phyloP scores from a whole-genome alignment of 2,888 invertebrate genomes.

The Folsomia manolachei region DNA sequence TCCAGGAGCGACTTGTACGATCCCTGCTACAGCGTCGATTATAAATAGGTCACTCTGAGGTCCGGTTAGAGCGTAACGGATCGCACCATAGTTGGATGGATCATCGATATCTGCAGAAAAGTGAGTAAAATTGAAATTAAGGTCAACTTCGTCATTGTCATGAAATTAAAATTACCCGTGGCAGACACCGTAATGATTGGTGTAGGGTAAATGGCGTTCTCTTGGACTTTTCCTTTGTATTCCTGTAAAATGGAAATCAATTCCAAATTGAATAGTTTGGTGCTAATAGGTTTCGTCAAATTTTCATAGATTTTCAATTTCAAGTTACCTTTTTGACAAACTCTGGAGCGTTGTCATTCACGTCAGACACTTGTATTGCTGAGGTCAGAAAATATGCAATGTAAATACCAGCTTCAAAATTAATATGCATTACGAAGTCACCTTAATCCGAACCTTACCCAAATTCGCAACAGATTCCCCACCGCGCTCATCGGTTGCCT shows the following conservation, averaged over 20 bases:
- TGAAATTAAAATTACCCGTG: constrained; percentile 66
- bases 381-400: too few relatives aligned
- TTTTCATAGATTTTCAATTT: too few relatives aligned
- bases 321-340: too few relatives aligned
- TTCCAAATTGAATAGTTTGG: constrained; percentile 52
- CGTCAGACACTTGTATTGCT: constrained; percentile 67
- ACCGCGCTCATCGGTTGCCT: constrained; percentile 78
- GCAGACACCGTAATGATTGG: constrained; percentile 68
- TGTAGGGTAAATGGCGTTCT: constrained; percentile 67
- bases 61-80: constrained; percentile 69
- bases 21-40: constrained; percentile 68
- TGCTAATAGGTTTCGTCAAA: too few relatives aligned
- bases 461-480: constrained; percentile 68
- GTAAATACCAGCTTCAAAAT: too few relatives aligned
- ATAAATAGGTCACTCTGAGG: constrained; percentile 71
- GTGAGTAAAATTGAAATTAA: too few relatives aligned
- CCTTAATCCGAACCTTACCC: constrained; percentile 51
- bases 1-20: constrained; percentile 63
- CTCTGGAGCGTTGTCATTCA: constrained; percentile 78
- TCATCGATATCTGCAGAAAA: constrained; percentile 53
- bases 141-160: too few relatives aligned
- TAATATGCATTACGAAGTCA: too few relatives aligned
- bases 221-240: constrained; percentile 69
- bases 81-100: constrained; percentile 63
- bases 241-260: constrained; percentile 54